Evolutionary conservation across 2,113 vertebrate species (phyloP).

Genomic region (Narcine bancroftii): DNA sequence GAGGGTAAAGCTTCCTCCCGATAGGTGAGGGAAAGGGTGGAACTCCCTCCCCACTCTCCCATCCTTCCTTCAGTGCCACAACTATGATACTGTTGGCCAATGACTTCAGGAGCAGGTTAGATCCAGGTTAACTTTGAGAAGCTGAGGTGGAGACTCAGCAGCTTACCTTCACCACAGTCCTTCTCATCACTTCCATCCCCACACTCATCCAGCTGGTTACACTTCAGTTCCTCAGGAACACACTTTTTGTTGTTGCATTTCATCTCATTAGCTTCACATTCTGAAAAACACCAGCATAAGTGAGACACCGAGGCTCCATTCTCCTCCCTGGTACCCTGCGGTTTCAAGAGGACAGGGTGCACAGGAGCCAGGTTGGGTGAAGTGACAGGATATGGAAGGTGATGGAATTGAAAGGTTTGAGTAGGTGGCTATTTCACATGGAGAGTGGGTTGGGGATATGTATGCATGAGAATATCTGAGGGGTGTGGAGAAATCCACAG

Average conservation of each 20-base stretch:
- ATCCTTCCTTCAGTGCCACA: not conserved
- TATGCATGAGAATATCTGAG: not conserved
- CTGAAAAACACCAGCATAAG: conserved; percentile 39
- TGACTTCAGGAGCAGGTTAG: not conserved
- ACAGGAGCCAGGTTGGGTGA: too few species aligned
- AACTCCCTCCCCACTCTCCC: too few species aligned
- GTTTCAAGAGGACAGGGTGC: too few species aligned
- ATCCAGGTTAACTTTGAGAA: not conserved
- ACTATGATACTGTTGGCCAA: not conserved
- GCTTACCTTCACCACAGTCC: conserved; percentile 58
- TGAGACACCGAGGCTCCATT: too few species aligned
- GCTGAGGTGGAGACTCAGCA: not conserved
- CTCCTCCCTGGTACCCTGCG: too few species aligned
- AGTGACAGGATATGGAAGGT: too few species aligned
- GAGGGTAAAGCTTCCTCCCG: too few species aligned
- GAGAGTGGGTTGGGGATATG: not conserved
- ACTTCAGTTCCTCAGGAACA: conserved; percentile 54
- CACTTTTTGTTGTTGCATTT: conserved; percentile 65
- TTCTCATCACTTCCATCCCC: conserved; percentile 72
- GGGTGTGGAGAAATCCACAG: not conserved
- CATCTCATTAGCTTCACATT: conserved; percentile 51
- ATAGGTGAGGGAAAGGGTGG: too few species aligned
- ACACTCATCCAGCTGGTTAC: conserved; percentile 65
- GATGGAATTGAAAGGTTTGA: not conserved
- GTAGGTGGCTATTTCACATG: too few species aligned